phyloP scores from a whole-genome alignment of 64 coral and sea anemone genomes.

The Stylophora pistillata region DNA sequence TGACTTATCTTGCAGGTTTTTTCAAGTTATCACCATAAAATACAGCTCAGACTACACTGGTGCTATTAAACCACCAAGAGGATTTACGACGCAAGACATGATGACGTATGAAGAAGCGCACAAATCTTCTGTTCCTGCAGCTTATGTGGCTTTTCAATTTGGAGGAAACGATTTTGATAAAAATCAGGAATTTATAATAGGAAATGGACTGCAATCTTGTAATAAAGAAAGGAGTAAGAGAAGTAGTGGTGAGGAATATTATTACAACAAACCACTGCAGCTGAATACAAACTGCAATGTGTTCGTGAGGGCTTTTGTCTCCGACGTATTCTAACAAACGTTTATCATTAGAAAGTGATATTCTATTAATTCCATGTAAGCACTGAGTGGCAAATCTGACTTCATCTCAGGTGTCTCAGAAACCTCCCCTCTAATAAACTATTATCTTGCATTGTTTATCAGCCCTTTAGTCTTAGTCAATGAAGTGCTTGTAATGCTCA shows the following conservation, averaged over 20 bases:
- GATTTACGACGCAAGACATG: background rate
- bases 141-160: background rate
- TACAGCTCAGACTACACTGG: background rate
- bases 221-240: background rate
- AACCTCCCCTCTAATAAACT: no score
- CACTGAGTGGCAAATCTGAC: no score
- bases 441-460: no score
- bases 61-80: background rate
- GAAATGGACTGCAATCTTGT: background rate
- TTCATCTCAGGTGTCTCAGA: no score
- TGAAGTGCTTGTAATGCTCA: no score
- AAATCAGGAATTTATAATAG: background rate
- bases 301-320: background rate
- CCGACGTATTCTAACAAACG: background rate
- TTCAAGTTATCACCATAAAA: background rate
- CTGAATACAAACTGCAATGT: background rate
- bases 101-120: background rate
- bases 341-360: background rate
- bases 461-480: no score
- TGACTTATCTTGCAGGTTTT: constrained; percentile 1
- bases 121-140: background rate
- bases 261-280: constrained; percentile 4
- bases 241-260: background rate
- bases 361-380: no score
- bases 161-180: background rate